Evolutionary conservation across 1,140 invertebrate genomes (phyloP), one percentile per base, ranked within the genome.

Genomic region (Achroia grisella): DNA sequence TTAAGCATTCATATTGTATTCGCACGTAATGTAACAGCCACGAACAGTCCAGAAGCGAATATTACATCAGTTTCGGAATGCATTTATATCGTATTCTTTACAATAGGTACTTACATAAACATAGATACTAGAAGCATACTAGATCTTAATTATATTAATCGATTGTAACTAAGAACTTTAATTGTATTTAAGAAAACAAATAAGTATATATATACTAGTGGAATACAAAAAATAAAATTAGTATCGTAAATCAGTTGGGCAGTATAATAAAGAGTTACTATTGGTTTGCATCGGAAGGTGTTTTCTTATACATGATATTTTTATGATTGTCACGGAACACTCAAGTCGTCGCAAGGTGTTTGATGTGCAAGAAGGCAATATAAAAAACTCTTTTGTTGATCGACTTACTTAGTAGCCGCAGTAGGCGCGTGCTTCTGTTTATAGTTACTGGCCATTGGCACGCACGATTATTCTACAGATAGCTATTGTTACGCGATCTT

Each of bases 361-460:
- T 52, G 35, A 42, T 31, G 34, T 42, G 17, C 14, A 17, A 17
- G 11, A 14, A 15, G 15, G 35, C 17, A 35, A 46, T 34, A 61
- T 56, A 62, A 71, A 75, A 66, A 71, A 62, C 47, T 37, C 44
- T 65, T 67, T 68, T 68, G 65, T 76, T 58, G 35, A 62, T 52
- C 65, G 57, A 67, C 44, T 31, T 37, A 34, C 51, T 60, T 62
- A 69, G 67, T 66, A 72, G 56, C 39, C 39, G 47, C 52, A 44
- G 42, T 50, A 50, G 53, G 44, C 62, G 58, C 69, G 56, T 68
- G 69, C 66, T 56, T 65, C 64, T 63, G 54, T 67, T 54, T 62
- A 62, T 55, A 52, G 48, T 27, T 6, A 39, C 11, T 28, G 3
- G n/a, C 29, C 14, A 14, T 10, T 40, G 28, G 17, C 17, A 23